Base-by-base conservation (phyloP, 2,113 vertebrate genomes). In the Cinclus mexicanus region DNA sequence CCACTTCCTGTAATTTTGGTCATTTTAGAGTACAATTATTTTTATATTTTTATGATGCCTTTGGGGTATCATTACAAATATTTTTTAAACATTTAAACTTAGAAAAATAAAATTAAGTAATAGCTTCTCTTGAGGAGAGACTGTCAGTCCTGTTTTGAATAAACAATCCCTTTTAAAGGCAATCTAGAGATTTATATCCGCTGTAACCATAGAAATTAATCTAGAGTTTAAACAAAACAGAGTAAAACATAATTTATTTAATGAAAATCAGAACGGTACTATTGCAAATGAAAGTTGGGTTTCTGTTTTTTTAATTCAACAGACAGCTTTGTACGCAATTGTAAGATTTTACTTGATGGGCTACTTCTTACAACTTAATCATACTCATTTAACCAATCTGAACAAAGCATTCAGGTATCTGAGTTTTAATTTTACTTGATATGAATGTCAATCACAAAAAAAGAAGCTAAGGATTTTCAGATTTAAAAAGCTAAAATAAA, bases 51-150 rank as follows among this genome's bases (percentile, higher is more conserved):
- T 97, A 98, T 96, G 97, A 97, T 97, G 96, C 97, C 97, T 98
- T 97, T 97, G 97, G 96, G 97, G 95, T 98, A 97, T 94, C 94
- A 97, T 96, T 97, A 97, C 91, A 97, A 97, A 97, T 98, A 97
- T 97, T 98, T 97, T 95, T 97, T 97, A 97, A 95, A 94, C 94
- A 96, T 97, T 98, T 97, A 97, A 97, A 98, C 92, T 96, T 89
- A 96, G 84, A 93, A 97, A 97, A 97, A 97, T 97, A 97, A 97
- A 98, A 98, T 97, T 97, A 98, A 98, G 96, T 97, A 98, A 98
- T 94, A 96, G 93, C 52, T 97, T 97, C 93, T 97, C 96, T 97
- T 98, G 97, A 95, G 95, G 75, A 92, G 77, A 95, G 88, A 95
- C 96, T 97, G 97, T 97, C 97, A 97, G 89, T 90, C 92, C 94